phyloP scores from a whole-genome alignment of 2,113 vertebrate genomes.

The Tachycineta bicolor region DNA sequence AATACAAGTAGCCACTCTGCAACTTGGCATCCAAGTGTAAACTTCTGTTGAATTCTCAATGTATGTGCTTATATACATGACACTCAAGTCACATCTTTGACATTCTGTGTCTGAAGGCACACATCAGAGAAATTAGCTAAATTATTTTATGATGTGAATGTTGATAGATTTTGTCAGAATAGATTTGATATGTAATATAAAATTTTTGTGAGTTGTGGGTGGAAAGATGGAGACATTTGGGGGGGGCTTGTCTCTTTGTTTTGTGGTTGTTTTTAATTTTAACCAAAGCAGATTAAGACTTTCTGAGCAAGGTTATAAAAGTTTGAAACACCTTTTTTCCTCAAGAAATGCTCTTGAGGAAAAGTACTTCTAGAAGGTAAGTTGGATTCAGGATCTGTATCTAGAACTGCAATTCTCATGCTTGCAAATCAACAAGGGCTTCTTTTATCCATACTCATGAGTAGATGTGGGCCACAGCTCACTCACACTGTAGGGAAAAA shows the following conservation, averaged over 20 bases:
- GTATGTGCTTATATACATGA: not conserved
- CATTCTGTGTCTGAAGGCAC: not conserved
- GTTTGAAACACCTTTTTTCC: not conserved
- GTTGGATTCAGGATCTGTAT: not conserved
- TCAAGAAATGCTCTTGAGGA: not conserved
- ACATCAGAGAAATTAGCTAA: not conserved
- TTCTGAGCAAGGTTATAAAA: not conserved
- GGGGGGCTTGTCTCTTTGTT: accelerated
- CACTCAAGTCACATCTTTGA: not conserved
- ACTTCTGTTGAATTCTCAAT: not conserved
- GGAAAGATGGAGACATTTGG: not conserved
- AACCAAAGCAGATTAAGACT: not conserved
- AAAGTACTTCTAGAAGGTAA: not conserved
- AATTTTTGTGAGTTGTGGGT: not conserved
- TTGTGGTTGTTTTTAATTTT: not conserved
- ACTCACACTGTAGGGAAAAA: not conserved
- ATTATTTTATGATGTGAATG: not conserved
- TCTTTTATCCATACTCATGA: not conserved
- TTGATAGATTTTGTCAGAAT: not conserved
- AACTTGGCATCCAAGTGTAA: not conserved
- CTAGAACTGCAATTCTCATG: not conserved
- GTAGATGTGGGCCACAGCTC: not conserved
- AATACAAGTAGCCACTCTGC: not conserved
- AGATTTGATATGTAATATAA: not conserved
- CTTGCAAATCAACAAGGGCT: not conserved